Evolutionary conservation across 2,113 vertebrate species (phyloP).

Genomic region (Ptilonorhynchus violaceus): DNA sequence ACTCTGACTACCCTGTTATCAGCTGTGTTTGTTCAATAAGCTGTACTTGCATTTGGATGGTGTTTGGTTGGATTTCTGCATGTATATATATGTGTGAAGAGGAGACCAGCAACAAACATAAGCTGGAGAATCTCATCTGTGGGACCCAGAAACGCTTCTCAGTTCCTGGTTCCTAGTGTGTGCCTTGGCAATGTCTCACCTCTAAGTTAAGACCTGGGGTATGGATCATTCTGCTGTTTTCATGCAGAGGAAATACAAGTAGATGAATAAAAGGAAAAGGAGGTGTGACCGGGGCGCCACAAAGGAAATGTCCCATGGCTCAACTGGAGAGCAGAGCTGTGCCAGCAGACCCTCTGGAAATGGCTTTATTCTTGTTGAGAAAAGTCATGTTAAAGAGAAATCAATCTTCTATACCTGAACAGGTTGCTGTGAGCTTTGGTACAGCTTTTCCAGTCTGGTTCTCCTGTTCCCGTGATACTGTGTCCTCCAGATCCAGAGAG

Average conservation of each 20-base stretch:
- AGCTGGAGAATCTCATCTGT: not conserved
- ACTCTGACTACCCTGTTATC: not conserved
- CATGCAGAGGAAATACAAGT: not conserved
- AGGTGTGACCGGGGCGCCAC: too few relatives aligned
- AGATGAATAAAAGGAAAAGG: not conserved
- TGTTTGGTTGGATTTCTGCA: not conserved
- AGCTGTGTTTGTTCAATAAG: not conserved
- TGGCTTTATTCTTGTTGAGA: not conserved
- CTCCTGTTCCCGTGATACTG: not conserved
- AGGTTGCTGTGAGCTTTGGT: not conserved
- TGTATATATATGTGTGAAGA: fast-evolving
- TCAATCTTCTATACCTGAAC: fast-evolving
- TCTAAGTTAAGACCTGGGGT: not conserved
- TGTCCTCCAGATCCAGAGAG: too few relatives aligned
- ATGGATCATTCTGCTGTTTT: not conserved
- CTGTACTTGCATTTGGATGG: not conserved
- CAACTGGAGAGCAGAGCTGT: not conserved
- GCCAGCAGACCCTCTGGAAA: not conserved
- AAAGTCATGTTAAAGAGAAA: not conserved
- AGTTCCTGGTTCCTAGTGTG: fast-evolving
- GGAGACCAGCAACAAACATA: not conserved
- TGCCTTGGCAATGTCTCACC: not conserved
- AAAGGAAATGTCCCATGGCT: not conserved
- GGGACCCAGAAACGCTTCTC: not conserved
- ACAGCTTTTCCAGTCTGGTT: not conserved